Percentiles rank a stretch among this genome's conserved stretches.
These are phyloP conservation scores for Tauraco erythrolophus DNA, from an alignment of 2,113 vertebrate species.

Conservation along the genomic window DNA sequence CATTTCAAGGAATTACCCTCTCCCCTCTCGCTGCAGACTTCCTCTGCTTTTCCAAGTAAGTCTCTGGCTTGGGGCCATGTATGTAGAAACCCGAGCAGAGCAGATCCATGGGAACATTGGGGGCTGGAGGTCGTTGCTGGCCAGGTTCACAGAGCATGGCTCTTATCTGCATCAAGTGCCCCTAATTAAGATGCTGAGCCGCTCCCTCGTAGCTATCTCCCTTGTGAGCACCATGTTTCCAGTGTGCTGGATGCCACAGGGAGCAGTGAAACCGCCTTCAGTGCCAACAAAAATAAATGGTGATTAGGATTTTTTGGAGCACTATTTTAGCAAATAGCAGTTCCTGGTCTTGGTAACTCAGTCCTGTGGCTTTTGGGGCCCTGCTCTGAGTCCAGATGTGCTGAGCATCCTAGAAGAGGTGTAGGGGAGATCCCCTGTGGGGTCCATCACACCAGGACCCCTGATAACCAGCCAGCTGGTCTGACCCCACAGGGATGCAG, in stretches of 20 bases:
- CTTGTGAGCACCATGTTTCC: not conserved
- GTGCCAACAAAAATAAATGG: not conserved
- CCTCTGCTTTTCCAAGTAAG: slow-evolving; percentile 60
- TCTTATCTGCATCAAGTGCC: not conserved
- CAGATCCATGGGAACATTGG: slow-evolving; percentile 34
- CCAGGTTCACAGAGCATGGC: not conserved
- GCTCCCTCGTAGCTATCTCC: not conserved
- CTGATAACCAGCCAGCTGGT: not conserved
- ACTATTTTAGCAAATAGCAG: not conserved
- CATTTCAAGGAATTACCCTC: slow-evolving; percentile 50
- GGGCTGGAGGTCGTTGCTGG: not conserved
- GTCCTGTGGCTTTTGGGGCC: fast-evolving
- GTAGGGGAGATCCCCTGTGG: not conserved
- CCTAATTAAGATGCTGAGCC: not conserved
- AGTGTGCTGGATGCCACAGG: fast-evolving
- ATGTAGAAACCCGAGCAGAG: not conserved
- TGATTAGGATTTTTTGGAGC: not conserved
- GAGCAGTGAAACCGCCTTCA: not conserved
- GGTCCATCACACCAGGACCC: not conserved
- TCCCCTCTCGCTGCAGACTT: not conserved
- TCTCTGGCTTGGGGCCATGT: slow-evolving; percentile 11
- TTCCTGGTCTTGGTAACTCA: not conserved
- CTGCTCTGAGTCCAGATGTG: not conserved
- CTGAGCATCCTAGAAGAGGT: not conserved
- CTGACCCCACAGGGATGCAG: not conserved